Evolutionary conservation across 1,140 invertebrate genomes (phyloP).

Genomic region (Penaeus chinensis): DNA sequence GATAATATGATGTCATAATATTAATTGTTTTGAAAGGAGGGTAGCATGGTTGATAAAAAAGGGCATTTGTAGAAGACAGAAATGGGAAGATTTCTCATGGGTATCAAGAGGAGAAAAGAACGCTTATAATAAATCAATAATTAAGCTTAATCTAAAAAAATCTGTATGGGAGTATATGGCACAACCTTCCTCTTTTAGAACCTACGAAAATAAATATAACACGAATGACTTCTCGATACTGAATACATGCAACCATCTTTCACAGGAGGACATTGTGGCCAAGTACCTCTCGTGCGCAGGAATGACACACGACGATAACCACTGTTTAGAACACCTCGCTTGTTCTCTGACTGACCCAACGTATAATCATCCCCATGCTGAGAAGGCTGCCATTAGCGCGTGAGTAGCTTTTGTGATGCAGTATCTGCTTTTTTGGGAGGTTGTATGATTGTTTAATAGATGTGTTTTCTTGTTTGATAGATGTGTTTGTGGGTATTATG

Average conservation of each 20-base stretch:
- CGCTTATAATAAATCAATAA: too few relatives aligned
- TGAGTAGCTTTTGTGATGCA: neutral
- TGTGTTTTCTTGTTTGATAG: neutral
- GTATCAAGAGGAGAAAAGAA: too few relatives aligned
- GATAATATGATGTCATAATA: too few relatives aligned
- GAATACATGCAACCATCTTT: neutral
- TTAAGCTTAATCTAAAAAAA: too few relatives aligned
- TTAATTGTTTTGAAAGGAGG: too few relatives aligned
- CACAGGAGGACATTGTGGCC: constrained; percentile 32
- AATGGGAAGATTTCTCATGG: too few relatives aligned
- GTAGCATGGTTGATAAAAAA: too few relatives aligned
- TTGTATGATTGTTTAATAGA: neutral
- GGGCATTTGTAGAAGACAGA: too few relatives aligned
- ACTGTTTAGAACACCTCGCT: constrained; percentile 35
- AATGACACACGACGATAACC: constrained; percentile 9
- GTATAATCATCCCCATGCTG: constrained; percentile 3
- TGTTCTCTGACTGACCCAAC: constrained; percentile 24
- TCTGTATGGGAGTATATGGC: too few relatives aligned
- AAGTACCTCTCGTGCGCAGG: constrained; percentile 34
- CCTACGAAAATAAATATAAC: neutral
- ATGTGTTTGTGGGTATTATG: too few relatives aligned
- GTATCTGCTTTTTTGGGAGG: too few relatives aligned
- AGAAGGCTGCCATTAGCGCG: constrained; percentile 27
- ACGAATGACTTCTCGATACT: neutral
- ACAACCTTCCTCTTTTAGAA: neutral